Conservation (phyloP, 2,888 invertebrate species). For the Bellardia bayeri region DNA sequence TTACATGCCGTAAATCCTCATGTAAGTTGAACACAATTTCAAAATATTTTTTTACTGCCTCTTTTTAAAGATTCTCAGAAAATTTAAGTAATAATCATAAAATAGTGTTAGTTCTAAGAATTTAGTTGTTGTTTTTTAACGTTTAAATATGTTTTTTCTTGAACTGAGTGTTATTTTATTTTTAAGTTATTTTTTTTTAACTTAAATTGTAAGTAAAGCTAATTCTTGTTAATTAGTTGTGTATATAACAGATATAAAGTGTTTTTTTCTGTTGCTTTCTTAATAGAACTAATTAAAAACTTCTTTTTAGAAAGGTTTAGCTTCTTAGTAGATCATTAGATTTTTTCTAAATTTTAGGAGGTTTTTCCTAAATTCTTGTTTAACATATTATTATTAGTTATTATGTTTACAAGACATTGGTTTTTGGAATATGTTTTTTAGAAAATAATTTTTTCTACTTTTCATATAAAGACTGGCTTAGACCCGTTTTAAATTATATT, state of each 20-base stretch:
- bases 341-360: neutral
- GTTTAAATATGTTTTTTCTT: neutral
- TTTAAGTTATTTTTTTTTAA: neutral
- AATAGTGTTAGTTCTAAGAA: neutral
- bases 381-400: neutral
- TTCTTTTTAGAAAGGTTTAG: neutral
- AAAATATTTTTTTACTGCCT: neutral
- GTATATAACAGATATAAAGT: constrained; percentile 6
- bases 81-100: neutral
- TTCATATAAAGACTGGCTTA: too few relatives aligned
- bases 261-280: neutral
- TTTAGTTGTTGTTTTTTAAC: neutral
- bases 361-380: neutral
- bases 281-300: neutral
- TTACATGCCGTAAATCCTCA: constrained; percentile 79
- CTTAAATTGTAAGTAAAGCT: neutral
- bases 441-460: too few relatives aligned
- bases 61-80: neutral
- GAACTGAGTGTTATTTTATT: neutral
- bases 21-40: constrained; percentile 72
- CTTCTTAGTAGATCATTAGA: neutral
- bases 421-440: neutral
- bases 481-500: too few relatives aligned
- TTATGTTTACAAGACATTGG: neutral
- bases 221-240: neutral